Conservation (phyloP, 2,113 vertebrate species). For the Anas platyrhynchos region DNA sequence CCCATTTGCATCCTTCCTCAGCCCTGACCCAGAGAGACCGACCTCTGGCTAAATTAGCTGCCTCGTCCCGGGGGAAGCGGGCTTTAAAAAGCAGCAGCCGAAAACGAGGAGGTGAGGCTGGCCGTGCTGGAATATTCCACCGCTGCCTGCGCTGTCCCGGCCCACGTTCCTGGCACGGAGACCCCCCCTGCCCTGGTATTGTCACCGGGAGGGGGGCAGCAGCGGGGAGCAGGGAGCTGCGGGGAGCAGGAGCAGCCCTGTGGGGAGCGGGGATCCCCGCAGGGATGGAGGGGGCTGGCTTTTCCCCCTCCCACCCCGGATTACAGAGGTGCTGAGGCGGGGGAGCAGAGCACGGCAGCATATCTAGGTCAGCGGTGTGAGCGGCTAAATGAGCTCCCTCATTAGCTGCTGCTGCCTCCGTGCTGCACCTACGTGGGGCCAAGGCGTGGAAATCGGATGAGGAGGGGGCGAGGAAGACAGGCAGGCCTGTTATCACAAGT, state of each 20-base stretch:
- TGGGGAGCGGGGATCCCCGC: background rate
- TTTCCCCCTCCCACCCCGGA: background rate
- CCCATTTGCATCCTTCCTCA: slow-evolving; percentile 62
- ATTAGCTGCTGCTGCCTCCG: background rate
- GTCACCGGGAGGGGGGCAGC: background rate
- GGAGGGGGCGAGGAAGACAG: background rate
- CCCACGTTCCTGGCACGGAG: accelerated
- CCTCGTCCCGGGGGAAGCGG: background rate
- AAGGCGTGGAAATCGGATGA: accelerated
- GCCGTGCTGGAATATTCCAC: slow-evolving; percentile 16
- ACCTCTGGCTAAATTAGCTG: slow-evolving; percentile 60
- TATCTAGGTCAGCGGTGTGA: slow-evolving; percentile 18
- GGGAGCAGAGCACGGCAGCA: background rate
- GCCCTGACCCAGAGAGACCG: slow-evolving; percentile 24
- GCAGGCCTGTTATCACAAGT: background rate
- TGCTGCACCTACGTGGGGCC: background rate
- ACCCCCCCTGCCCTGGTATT: background rate
- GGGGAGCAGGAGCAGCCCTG: background rate
- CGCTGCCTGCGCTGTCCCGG: accelerated
- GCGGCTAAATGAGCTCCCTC: background rate
- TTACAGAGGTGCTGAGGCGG: accelerated
- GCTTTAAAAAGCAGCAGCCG: slow-evolving; percentile 40
- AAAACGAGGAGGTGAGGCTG: background rate
- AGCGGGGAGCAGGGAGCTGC: background rate
- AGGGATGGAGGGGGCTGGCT: background rate